Evolutionary conservation across 2,888 invertebrate genomes (phyloP).

Genomic region (Drosophila leonis): DNA sequence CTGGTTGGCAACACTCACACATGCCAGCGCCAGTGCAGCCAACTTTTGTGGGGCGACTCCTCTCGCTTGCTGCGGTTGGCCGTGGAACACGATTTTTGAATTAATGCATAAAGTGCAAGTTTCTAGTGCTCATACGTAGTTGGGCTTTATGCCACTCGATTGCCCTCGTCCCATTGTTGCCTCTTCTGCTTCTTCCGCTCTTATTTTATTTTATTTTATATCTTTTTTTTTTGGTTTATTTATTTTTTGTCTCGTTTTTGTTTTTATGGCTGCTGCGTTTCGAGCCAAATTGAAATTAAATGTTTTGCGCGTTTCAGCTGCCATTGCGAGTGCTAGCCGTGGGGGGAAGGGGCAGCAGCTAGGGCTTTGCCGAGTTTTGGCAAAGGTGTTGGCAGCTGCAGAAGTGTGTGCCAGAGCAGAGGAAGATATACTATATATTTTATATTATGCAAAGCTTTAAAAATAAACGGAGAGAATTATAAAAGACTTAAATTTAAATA

Average conservation of each 20-base stretch:
- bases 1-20: constrained; percentile 44
- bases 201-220: constrained; percentile 19
- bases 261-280: constrained; percentile 47
- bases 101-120: constrained; percentile 71
- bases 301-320: constrained; percentile 43
- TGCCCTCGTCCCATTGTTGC: constrained; percentile 8
- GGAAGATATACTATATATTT: background rate
- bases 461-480: background rate
- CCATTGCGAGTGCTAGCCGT: background rate
- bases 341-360: background rate
- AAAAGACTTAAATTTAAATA: background rate
- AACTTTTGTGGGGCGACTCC: constrained; percentile 29
- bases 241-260: constrained; percentile 15
- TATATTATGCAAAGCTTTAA: background rate
- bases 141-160: constrained; percentile 12
- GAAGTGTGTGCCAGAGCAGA: background rate
- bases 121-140: constrained; percentile 23
- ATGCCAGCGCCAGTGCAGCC: constrained; percentile 40
- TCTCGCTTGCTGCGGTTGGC: constrained; percentile 50
- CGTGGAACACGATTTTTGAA: constrained; percentile 68
- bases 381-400: constrained; percentile 39
- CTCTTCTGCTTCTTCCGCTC: background rate
- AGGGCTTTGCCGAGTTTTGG: constrained; percentile 11
- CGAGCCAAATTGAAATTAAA: constrained; percentile 68
- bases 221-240: background rate